Percentiles rank a stretch among this genome's conserved stretches.
phyloP scores from a whole-genome alignment of 2,797 vertebrate species.

The Gephyroberyx darwinii region DNA sequence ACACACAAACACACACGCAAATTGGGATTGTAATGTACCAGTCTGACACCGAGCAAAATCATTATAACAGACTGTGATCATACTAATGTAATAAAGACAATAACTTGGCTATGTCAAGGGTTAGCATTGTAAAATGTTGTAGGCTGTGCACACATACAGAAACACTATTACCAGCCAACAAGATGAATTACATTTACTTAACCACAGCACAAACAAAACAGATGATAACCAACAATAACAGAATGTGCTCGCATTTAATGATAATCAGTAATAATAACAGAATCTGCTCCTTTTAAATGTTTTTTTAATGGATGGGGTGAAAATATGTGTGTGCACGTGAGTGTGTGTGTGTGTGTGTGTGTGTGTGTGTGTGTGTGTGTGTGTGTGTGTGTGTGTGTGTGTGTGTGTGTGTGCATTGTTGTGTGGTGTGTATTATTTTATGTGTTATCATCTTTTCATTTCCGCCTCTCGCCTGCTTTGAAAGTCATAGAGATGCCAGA shows the following conservation, averaged over 20 bases:
- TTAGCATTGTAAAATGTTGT: constrained; percentile 10
- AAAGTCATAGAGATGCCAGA: constrained; percentile 63
- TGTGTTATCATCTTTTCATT: constrained; percentile 72
- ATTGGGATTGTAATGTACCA: constrained; percentile 17
- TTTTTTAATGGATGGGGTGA: too few relatives aligned
- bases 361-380: constrained; percentile 2
- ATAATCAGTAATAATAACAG: constrained; percentile 18
- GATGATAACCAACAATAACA: neutral
- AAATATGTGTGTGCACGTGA: neutral
- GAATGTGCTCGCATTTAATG: constrained; percentile 21
- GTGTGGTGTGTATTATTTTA: constrained; percentile 51
- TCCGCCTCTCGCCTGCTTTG: constrained; percentile 63
- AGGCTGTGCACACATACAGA: constrained; percentile 5
- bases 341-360: constrained; percentile 19
- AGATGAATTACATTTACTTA: too few relatives aligned
- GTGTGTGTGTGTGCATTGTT: constrained; percentile 8
- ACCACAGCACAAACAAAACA: neutral
- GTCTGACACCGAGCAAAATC: constrained; percentile 38
- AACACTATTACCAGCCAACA: neutral
- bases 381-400: constrained; percentile 26
- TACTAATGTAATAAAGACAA: constrained; percentile 36
- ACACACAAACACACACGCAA: constrained; percentile 23
- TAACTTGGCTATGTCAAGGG: constrained; percentile 26
- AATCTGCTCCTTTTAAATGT: constrained; percentile 9
- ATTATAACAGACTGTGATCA: constrained; percentile 43